Evolutionary conservation across 2,797 vertebrate species (phyloP).

Genomic region (Serranus cabrilla): DNA sequence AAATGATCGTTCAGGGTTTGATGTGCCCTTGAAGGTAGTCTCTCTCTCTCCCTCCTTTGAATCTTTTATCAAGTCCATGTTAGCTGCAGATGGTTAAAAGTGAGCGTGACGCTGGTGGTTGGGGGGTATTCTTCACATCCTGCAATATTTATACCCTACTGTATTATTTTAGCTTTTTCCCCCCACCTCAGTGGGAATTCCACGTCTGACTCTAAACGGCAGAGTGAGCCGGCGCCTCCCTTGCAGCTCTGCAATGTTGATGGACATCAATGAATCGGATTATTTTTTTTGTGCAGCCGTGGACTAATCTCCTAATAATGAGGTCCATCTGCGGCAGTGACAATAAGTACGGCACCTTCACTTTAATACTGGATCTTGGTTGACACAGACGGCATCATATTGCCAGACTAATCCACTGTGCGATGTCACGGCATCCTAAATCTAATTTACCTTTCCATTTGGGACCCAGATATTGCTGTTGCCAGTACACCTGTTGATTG

Average conservation of each 20-base stretch:
- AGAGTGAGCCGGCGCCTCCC: slow-evolving; percentile 19
- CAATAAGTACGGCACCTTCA: slow-evolving; percentile 65
- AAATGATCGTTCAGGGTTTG: slow-evolving; percentile 75
- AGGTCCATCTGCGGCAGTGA: slow-evolving; percentile 72
- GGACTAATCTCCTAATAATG: slow-evolving; percentile 77
- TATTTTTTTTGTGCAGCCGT: slow-evolving; percentile 53
- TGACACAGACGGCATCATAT: slow-evolving; percentile 63
- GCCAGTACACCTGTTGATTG: slow-evolving; percentile 79
- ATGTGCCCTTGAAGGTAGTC: slow-evolving; percentile 73
- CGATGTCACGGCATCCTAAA: slow-evolving; percentile 64
- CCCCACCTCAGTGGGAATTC: slow-evolving; percentile 32
- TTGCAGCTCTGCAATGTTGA: slow-evolving; percentile 47
- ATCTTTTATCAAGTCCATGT: slow-evolving; percentile 66
- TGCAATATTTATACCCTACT: slow-evolving; percentile 63
- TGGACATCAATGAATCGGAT: slow-evolving; percentile 59
- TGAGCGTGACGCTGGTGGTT: slow-evolving; percentile 25
- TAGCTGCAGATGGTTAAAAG: slow-evolving; percentile 53
- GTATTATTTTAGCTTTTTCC: slow-evolving; percentile 47
- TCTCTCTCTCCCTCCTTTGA: slow-evolving; percentile 45
- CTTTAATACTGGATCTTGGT: slow-evolving; percentile 65
- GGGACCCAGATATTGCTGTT: slow-evolving; percentile 61
- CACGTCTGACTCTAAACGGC: slow-evolving; percentile 45
- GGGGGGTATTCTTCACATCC: slow-evolving; percentile 37
- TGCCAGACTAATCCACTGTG: slow-evolving; percentile 65
- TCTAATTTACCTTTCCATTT: slow-evolving; percentile 75